Evolutionary conservation across 2,888 invertebrate genomes (phyloP), one percentile per base, ranked within the genome.

Genomic region (Flabesymbios commensalis): DNA sequence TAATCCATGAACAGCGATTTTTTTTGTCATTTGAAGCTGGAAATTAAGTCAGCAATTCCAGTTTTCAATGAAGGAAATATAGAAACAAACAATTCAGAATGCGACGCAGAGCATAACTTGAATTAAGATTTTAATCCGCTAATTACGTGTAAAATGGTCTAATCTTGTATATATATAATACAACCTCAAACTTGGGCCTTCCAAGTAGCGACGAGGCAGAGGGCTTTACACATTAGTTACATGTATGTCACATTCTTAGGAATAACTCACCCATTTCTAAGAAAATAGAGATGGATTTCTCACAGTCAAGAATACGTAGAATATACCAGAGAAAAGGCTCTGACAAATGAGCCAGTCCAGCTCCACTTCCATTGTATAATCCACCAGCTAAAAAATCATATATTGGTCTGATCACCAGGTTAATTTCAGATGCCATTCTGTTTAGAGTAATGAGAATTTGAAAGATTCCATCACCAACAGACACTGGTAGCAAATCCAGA

Each of bases 321-420:
- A 93, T 88, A 74, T 93, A 89, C 87, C 91, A 91, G 55, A 94
- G 87, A 78, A 94, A 86, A 2, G 93, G 93, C 81, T 93, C 93
- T 0, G 94, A 94, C 7, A 94, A 83, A 67, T 88, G 87, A 68
- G 86, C 85, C 10, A 84, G 64, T 10, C 53, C 79, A 7, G 61
- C 58, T 3, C 42, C 14, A 14, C 39, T 28, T 17, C 29, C 28
- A 22, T 19, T n/a, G 7, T 43, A 29, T n/a, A 48, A n/a, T 22
- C 39, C 22, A 67, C 33, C 24, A 1, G 77, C 81, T 54, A 93
- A 86, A 81, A 89, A 92, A 66, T 88, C 87, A 75, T 90, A 87
- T 41, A 94, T 86, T 0, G 93, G 91, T 68, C 89, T 88, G 73
- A 94, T 87, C 75, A 94, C 88, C 59, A 90, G 85, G 28, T 88